These are phyloP conservation scores for Pseudomugil tenellus DNA, from an alignment of 2,797 vertebrate species.

Conservation along the genomic window DNA sequence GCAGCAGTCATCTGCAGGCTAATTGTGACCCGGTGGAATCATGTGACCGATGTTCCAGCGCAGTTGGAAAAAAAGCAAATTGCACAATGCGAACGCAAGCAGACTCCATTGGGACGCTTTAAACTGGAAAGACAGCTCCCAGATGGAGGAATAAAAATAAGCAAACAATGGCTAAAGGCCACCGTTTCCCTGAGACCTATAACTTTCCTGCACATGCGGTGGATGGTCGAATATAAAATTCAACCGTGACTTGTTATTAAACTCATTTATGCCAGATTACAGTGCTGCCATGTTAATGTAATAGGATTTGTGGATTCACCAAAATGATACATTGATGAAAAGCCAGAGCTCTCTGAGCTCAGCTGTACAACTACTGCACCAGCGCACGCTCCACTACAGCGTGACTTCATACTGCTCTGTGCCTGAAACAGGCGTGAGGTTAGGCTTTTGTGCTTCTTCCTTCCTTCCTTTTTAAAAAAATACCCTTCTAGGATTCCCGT, in stretches of 20 bases:
- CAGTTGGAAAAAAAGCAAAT: conserved; percentile 63
- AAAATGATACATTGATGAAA: conserved; percentile 51
- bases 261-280: conserved; percentile 23
- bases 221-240: conserved; percentile 35
- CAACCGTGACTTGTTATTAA: conserved; percentile 32
- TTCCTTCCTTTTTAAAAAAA: conserved; percentile 62
- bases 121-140: conserved; percentile 45
- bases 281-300: conserved; percentile 35
- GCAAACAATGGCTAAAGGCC: conserved; percentile 62
- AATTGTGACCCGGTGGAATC: conserved; percentile 76
- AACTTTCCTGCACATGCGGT: conserved; percentile 47
- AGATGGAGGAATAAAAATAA: conserved; percentile 53
- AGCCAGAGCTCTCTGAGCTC: conserved; percentile 21
- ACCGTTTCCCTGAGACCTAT: conserved; percentile 44
- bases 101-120: conserved; percentile 57
- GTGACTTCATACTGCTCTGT: conserved; percentile 62
- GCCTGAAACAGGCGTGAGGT: conserved; percentile 28
- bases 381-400: conserved; percentile 25
- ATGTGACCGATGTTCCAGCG: conserved; percentile 60
- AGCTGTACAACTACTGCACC: conserved; percentile 41
- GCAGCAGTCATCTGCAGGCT: conserved; percentile 59
- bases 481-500: conserved; percentile 61
- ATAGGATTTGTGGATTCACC: conserved; percentile 35
- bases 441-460: conserved; percentile 53
- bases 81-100: conserved; percentile 57